Conservation (phyloP, 30 jellyfish, hydroid and myxozoan species). For the Nemopilema nomurai region DNA sequence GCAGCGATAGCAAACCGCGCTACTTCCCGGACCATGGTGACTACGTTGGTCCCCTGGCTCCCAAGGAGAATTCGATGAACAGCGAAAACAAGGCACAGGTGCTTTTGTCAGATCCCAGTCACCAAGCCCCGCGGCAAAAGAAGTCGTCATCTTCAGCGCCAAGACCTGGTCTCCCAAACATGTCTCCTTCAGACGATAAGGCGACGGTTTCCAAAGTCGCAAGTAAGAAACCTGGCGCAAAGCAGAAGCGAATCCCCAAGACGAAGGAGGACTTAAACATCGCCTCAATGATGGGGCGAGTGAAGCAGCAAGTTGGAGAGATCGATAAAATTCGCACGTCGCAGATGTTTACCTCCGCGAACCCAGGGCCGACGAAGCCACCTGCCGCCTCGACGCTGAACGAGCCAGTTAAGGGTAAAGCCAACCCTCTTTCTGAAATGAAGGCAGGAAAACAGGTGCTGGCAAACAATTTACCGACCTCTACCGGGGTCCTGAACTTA, state of each 20-base stretch:
- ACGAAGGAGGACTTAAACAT: constrained; percentile 40
- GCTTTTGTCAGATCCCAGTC: background rate
- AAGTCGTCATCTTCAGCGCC: background rate
- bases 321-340: constrained; percentile 38
- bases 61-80: background rate
- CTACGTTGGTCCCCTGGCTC: background rate
- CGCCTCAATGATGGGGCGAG: constrained; percentile 64
- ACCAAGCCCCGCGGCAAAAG: background rate
- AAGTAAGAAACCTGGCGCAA: constrained; percentile 7
- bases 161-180: background rate
- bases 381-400: background rate
- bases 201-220: constrained; percentile 1
- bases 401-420: background rate
- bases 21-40: background rate
- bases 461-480: background rate
- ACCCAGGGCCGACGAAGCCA: constrained; percentile 13
- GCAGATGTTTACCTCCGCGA: constrained; percentile 41
- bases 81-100: background rate
- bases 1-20: background rate
- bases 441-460: background rate
- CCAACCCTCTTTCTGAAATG: background rate
- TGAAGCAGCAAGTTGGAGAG: constrained; percentile 59
- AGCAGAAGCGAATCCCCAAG: constrained; percentile 43
- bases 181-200: background rate
- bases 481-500: constrained; percentile 10